These are phyloP conservation scores for Frieseomelitta varia DNA, from an alignment of 1,140 invertebrate species.

Conservation along the genomic window DNA sequence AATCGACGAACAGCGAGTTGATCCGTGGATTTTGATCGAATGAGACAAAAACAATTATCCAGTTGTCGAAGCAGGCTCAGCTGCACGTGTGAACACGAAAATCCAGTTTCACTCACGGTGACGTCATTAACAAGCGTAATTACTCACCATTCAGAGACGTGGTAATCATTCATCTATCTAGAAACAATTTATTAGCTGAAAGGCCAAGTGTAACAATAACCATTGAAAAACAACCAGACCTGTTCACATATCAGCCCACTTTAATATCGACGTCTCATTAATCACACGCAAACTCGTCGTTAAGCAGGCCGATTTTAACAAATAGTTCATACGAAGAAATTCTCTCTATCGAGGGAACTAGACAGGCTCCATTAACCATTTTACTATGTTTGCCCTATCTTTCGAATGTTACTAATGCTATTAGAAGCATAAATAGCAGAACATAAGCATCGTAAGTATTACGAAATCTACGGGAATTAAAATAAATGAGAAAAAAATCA, in stretches of 20 bases:
- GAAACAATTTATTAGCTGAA: constrained; percentile 6
- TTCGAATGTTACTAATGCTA: neutral
- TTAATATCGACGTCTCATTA: constrained; percentile 18
- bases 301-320: constrained; percentile 1
- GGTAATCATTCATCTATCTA: neutral
- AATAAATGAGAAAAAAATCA: neutral
- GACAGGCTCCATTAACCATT: neutral
- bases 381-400: neutral
- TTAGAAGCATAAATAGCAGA: no score
- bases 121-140: constrained; percentile 11
- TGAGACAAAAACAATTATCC: constrained; percentile 11
- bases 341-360: neutral
- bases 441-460: neutral
- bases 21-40: neutral
- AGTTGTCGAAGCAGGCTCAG: neutral
- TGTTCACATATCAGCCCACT: neutral
- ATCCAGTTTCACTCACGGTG: constrained; percentile 11
- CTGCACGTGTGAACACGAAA: neutral
- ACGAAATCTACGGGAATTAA: neutral
- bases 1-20: neutral
- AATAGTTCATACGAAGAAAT: neutral
- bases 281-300: neutral
- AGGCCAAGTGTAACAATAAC: neutral
- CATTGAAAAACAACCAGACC: neutral
- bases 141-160: neutral